Evolutionary conservation across 2,888 invertebrate species (phyloP).

Genomic region (Terebella lapidaria): DNA sequence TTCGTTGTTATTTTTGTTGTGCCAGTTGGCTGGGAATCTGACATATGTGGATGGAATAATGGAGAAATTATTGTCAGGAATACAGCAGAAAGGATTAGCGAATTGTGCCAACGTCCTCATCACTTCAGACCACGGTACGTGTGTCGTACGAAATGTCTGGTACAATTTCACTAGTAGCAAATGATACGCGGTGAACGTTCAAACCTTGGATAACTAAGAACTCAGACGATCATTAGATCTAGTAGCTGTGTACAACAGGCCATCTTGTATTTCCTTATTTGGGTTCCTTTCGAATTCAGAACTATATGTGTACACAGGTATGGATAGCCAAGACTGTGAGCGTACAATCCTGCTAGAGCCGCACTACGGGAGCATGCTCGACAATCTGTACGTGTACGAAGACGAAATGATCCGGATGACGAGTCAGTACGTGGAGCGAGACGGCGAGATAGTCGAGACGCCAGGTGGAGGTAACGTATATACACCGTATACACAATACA

Average conservation of each 20-base stretch:
- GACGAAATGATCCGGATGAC: conserved; percentile 33
- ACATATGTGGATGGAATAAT: conserved; percentile 37
- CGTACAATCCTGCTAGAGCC: conserved; percentile 9
- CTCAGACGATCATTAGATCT: no score
- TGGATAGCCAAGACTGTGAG: conserved; percentile 26
- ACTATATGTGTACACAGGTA: no score
- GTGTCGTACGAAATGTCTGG: no score
- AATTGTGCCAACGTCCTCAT: conserved; percentile 44
- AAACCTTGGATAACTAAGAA: no score
- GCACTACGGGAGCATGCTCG: conserved; percentile 3
- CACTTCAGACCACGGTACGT: conserved; percentile 43
- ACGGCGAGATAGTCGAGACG: conserved; percentile 3
- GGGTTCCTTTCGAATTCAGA: no score
- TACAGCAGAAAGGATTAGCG: conserved; percentile 33
- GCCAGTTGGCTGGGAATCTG: conserved; percentile 42
- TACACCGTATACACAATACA: neutral
- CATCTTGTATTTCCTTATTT: no score
- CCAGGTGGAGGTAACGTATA: neutral
- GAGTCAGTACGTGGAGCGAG: conserved; percentile 16
- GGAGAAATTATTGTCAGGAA: conserved; percentile 33
- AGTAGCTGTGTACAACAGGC: no score
- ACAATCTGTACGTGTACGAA: conserved; percentile 28
- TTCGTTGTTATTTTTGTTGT: no score
- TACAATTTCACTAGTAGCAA: no score
- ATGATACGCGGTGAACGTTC: no score